Evolutionary conservation across 2,888 invertebrate genomes (phyloP), one percentile per base, ranked within the genome.

Genomic region (Agriopis leucophaearia): DNA sequence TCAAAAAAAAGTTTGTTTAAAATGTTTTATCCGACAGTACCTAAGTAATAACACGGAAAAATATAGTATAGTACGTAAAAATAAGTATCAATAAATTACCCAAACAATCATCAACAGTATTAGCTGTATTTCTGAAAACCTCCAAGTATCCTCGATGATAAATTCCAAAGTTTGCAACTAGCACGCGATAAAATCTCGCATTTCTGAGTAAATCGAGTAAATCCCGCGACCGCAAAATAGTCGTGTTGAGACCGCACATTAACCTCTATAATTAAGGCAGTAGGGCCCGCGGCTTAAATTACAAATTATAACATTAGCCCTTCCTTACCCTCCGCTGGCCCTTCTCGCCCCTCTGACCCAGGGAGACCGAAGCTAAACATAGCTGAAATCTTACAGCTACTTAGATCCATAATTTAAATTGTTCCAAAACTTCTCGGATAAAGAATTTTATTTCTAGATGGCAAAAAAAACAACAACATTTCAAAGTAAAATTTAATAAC

Each of bases 221-320:
- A 69, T 69, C 64, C 35, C 70, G 73, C 74, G 73, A 84, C 87
- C 86, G 78, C 87, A 83, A 78, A 78, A 73, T 81, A 80, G 77
- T 78, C 72, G 75, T 71, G 74, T 65, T 69, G 70, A 70, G 77
- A 86, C 86, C 87, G 81, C 87, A 83, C 75, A 80, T 83, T 83
- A 81, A 78, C 75, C 67, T 75, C 62, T 72, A 45, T 72, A 72
- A 74, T 72, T 74, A 78, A 80, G 82, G 59, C 59, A 70, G 65
- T 60, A 57, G 71, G 64, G 61, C 66, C 35, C 45, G 70, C 69
- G 77, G 76, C 67, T 79, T 78, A 70, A 75, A 75, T 83, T 80
- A 81, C 78, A 78, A 82, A 81, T 82, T 79, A 74, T 73, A 70
- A 71, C 69, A 68, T 74, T 67, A 69, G 55, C 62, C 35, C n/a